Evolutionary conservation across 2,113 vertebrate species (phyloP).

Genomic region (Promerops cafer): DNA sequence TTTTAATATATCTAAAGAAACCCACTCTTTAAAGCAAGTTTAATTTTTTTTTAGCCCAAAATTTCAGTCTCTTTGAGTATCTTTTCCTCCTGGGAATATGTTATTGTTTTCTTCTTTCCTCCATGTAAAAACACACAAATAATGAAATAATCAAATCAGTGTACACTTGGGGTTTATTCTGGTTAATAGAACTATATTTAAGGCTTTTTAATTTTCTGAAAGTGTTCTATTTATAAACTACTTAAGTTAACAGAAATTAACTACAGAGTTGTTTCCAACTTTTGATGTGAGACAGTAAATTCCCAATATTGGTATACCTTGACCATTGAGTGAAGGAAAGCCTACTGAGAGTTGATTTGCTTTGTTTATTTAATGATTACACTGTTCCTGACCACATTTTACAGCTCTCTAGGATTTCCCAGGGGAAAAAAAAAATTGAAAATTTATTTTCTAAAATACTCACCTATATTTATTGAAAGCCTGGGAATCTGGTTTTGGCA

Average conservation of each 20-base stretch:
- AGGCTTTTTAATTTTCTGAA: not conserved
- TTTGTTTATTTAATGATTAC: not conserved
- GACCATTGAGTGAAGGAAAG: not conserved
- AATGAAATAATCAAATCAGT: not conserved
- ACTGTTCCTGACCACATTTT: not conserved
- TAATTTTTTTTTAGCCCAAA: not conserved
- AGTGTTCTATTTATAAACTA: not conserved
- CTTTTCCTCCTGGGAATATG: not conserved
- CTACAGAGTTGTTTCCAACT: not conserved
- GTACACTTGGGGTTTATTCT: not conserved
- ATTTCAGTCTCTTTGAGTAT: not conserved
- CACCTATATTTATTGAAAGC: not conserved
- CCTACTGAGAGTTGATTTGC: not conserved
- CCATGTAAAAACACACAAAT: not conserved
- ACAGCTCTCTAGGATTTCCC: not conserved
- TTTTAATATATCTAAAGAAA: not conserved
- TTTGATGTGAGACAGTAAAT: not conserved
- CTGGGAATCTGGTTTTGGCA: not conserved
- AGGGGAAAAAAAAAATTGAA: not conserved
- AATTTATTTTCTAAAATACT: not conserved
- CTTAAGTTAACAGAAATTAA: not conserved
- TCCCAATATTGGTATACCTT: not conserved
- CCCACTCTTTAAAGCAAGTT: accelerated
- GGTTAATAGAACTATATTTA: not conserved
- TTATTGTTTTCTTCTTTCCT: not conserved